Conservation (phyloP, 2,888 invertebrate species). For the Julus scanicus region DNA sequence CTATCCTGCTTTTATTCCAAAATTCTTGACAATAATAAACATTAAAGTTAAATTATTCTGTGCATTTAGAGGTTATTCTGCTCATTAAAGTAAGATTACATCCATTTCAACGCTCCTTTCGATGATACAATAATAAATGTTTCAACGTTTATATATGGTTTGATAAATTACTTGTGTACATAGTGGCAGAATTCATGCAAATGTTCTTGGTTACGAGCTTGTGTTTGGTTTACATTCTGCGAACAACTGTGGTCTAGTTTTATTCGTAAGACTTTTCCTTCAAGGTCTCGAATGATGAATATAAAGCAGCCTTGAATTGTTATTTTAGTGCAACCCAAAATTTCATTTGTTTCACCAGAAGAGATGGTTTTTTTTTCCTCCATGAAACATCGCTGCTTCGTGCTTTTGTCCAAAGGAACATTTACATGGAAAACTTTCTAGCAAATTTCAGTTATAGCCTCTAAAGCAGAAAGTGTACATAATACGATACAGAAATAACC, state of each 20-base stretch:
- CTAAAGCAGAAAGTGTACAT: neutral
- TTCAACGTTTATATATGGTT: neutral
- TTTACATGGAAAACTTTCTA: neutral
- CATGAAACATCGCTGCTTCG: conserved; percentile 1
- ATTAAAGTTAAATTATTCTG: too few relatives aligned
- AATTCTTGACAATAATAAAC: too few relatives aligned
- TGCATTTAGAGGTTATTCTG: too few relatives aligned
- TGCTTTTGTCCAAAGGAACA: conserved; percentile 2
- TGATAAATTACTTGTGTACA: neutral
- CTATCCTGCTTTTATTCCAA: too few relatives aligned
- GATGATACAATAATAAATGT: too few relatives aligned
- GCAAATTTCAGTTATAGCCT: neutral
- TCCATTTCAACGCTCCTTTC: too few relatives aligned
- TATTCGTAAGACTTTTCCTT: neutral
- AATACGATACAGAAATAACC: neutral
- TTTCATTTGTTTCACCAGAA: neutral
- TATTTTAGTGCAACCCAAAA: conserved; percentile 8
- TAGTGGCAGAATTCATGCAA: neutral
- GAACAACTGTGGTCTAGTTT: neutral
- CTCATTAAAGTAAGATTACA: too few relatives aligned
- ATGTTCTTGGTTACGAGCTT: too few relatives aligned
- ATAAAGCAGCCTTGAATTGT: neutral
- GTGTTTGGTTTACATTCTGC: neutral
- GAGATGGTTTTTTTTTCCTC: neutral
- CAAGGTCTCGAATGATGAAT: neutral